Conservation (phyloP, 2,888 invertebrate genomes). For the Drosophila ustulata region DNA sequence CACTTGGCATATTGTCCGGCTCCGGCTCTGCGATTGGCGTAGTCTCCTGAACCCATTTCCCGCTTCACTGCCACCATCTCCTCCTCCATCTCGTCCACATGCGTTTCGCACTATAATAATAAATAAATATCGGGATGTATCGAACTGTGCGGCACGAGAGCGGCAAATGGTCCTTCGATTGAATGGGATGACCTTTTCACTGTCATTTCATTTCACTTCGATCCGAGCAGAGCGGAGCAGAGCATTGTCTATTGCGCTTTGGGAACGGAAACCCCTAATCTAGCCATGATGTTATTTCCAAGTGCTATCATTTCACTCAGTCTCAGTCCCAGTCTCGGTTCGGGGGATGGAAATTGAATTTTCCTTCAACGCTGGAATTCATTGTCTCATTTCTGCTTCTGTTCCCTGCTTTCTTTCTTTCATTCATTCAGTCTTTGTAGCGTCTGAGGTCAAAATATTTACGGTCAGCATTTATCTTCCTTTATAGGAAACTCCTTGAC, state of each 20-base stretch:
- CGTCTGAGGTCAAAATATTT: slow-evolving; percentile 74
- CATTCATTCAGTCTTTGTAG: slow-evolving; percentile 35
- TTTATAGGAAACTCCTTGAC: slow-evolving; percentile 21
- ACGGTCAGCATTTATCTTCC: slow-evolving; percentile 73
- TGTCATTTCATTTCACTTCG: slow-evolving; percentile 79
- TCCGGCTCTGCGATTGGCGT: slow-evolving; percentile 81
- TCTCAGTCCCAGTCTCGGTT: slow-evolving; percentile 18
- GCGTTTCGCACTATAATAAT: slow-evolving; percentile 78
- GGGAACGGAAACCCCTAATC: slow-evolving; percentile 84
- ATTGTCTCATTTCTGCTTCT: slow-evolving; percentile 54
- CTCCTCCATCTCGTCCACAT: slow-evolving; percentile 35
- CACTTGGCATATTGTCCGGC: slow-evolving; percentile 83
- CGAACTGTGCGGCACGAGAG: slow-evolving; percentile 51
- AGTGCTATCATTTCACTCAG: slow-evolving; percentile 74
- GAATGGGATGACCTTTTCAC: slow-evolving; percentile 77
- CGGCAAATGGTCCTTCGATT: slow-evolving; percentile 62
- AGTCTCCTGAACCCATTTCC: slow-evolving; percentile 81
- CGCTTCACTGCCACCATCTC: slow-evolving; percentile 72
- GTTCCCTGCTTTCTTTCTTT: slow-evolving; percentile 33
- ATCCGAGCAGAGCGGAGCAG: slow-evolving; percentile 36
- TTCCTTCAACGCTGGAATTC: slow-evolving; percentile 39
- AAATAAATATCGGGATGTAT: slow-evolving; percentile 68
- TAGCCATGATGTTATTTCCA: slow-evolving; percentile 79
- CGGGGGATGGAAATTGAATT: slow-evolving; percentile 67
- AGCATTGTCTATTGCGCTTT: slow-evolving; percentile 77